Percentiles rank a stretch among this genome's conserved stretches.
These are phyloP conservation scores for Philopedon plagiatum DNA, from an alignment of 2,888 invertebrate genomes.

Conservation along the genomic window DNA sequence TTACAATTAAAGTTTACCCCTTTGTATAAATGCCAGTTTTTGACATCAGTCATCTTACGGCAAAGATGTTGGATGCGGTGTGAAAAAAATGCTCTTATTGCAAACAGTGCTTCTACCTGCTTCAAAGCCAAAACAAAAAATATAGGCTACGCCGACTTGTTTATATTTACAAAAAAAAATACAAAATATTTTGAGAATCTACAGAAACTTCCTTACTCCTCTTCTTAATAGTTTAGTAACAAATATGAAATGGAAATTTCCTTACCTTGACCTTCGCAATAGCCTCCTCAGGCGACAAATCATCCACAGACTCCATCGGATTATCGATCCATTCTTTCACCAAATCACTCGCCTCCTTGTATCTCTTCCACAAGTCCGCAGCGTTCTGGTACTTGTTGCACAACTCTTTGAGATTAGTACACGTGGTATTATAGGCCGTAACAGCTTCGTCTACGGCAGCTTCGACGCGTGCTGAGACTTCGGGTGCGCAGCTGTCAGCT, in stretches of 20 bases:
- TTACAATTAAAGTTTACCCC: too few relatives aligned
- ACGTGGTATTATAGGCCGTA: slow-evolving; percentile 85
- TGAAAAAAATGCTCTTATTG: too few relatives aligned
- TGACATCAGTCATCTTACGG: too few relatives aligned
- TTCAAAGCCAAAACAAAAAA: too few relatives aligned
- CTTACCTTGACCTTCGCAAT: slow-evolving; percentile 80
- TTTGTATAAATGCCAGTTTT: too few relatives aligned
- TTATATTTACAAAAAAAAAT: too few relatives aligned
- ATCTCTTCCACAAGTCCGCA: slow-evolving; percentile 85
- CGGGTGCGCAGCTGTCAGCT: slow-evolving; percentile 78
- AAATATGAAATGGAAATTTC: neutral
- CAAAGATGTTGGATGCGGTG: too few relatives aligned
- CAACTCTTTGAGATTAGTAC: slow-evolving; percentile 81
- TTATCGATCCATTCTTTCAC: slow-evolving; percentile 84
- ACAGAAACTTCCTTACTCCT: too few relatives aligned
- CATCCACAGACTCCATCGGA: slow-evolving; percentile 81
- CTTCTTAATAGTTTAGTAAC: too few relatives aligned
- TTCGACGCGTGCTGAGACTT: slow-evolving; percentile 81
- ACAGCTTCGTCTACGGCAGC: slow-evolving; percentile 85
- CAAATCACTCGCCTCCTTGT: slow-evolving; percentile 83
- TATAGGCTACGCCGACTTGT: too few relatives aligned
- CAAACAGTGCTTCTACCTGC: too few relatives aligned
- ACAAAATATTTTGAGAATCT: too few relatives aligned
- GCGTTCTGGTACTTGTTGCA: slow-evolving; percentile 86
- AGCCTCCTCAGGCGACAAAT: slow-evolving; percentile 81